Conservation (phyloP, 2,113 vertebrate species). For the Semicossyphus pulcher region DNA sequence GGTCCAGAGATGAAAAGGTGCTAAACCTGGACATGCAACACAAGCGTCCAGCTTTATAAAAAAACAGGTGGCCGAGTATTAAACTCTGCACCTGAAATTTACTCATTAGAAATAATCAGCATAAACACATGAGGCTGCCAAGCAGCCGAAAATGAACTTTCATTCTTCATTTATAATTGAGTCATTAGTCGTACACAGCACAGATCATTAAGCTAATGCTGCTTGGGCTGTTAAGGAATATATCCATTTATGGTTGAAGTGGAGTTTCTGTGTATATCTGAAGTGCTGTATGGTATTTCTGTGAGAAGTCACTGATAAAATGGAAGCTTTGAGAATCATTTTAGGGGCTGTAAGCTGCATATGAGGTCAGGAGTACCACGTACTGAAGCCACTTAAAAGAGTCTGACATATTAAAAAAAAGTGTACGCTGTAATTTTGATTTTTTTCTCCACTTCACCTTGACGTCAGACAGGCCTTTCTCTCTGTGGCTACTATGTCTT, state of each 20-base stretch:
- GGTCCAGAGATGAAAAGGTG: constrained; percentile 49
- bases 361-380: too few species aligned
- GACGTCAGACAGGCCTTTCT: too few species aligned
- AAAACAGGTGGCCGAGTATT: constrained; percentile 13
- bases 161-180: constrained; percentile 42
- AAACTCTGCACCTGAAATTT: constrained; percentile 40
- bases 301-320: too few species aligned
- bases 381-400: too few species aligned
- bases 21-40: constrained; percentile 46
- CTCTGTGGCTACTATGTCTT: too few species aligned
- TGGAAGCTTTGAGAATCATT: too few species aligned
- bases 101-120: constrained; percentile 26
- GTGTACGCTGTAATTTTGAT: too few species aligned
- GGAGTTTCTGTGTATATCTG: constrained; percentile 17
- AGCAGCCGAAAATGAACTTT: constrained; percentile 44
- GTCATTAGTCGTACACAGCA: constrained; percentile 43
- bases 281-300: too few species aligned
- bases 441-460: too few species aligned
- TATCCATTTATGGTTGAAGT: constrained; percentile 38
- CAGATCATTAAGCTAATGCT: constrained; percentile 61
- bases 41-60: constrained; percentile 31
- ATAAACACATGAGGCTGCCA: constrained; percentile 53
- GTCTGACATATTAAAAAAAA: too few species aligned
- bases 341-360: too few species aligned
- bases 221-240: constrained; percentile 56